phyloP scores from a whole-genome alignment of 2,797 vertebrate genomes.

The Nasua narica region DNA sequence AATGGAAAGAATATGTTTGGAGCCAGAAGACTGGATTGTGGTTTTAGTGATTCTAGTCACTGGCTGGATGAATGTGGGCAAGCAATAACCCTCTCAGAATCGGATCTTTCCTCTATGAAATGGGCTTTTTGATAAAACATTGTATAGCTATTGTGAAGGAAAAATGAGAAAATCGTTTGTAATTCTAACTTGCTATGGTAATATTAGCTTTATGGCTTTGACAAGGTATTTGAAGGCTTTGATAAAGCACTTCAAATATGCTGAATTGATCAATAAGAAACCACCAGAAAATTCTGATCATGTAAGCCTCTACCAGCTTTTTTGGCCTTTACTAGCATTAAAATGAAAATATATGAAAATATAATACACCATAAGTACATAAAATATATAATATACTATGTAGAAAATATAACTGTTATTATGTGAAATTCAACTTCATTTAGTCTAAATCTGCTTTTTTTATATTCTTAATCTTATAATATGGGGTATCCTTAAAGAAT shows the following conservation, averaged over 20 bases:
- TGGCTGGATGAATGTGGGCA: background rate
- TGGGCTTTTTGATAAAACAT: background rate
- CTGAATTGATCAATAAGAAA: background rate
- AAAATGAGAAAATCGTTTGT: background rate
- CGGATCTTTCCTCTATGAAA: background rate
- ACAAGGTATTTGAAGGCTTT: background rate
- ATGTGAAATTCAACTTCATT: background rate
- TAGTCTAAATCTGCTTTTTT: background rate
- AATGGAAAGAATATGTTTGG: background rate
- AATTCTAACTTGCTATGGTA: background rate
- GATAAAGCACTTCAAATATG: background rate
- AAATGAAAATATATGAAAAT: background rate
- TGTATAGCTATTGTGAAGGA: background rate
- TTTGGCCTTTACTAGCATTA: background rate
- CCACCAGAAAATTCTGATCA: background rate
- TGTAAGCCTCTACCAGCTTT: background rate
- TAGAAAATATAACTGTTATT: background rate
- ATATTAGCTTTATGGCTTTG: background rate
- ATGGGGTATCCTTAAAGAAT: background rate
- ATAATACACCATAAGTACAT: background rate
- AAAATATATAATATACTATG: background rate
- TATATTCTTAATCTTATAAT: background rate
- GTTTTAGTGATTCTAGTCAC: background rate
- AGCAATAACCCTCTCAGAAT: background rate
- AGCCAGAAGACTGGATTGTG: background rate